Base-by-base conservation (phyloP, 2,888 invertebrate genomes). In the Spodoptera littoralis region DNA sequence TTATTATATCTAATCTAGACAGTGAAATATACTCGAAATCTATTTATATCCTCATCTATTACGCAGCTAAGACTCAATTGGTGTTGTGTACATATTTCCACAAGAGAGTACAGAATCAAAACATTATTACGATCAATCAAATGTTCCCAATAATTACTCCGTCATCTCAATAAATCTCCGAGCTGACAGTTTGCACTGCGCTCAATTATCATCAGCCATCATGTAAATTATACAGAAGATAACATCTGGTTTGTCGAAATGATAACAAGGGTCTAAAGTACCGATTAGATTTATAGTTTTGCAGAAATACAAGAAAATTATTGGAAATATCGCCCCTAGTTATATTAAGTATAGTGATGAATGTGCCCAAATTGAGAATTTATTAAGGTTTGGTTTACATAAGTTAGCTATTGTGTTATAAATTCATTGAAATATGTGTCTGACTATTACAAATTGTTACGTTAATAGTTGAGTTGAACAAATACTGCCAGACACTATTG, bases 211-310 rank as follows among this genome's bases (percentile, higher is more conserved):
- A 60, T 46, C 44, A 49, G 52, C n/a, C 27, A 49, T 8, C 36
- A 9, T 6, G 74, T 60, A 64, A 64, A 64, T 73, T 61, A 63
- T 66, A 18, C 44, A 58, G 63, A 76, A 54, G 44, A 66, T 55
- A 52, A 46, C 50, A 50, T 47, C 48, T 46, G 56, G 22, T 45
- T 61, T 56, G 45, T 63, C 50, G 12, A 24, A 51, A 50, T 9
- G 63, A 59, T 72, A 60, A 56, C 58, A 58, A 60, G 60, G 77
- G 53, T 67, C 46, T 58, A 24, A 18, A 58, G 11, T 41, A 48
- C 22, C 18, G 13, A 47, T 61, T 42, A 42, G 36, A 61, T 70
- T 70, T 73, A 70, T 58, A 51, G 47, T 24, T 50, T 24, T 6
- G 18, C 9, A n/a, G 43, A 44, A 60, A 13, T 45, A 12, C 51